Percentiles rank a stretch among this genome's conserved stretches.
Conservation (phyloP, 2,113 vertebrate species). For the Rhabdomys dilectus region DNA sequence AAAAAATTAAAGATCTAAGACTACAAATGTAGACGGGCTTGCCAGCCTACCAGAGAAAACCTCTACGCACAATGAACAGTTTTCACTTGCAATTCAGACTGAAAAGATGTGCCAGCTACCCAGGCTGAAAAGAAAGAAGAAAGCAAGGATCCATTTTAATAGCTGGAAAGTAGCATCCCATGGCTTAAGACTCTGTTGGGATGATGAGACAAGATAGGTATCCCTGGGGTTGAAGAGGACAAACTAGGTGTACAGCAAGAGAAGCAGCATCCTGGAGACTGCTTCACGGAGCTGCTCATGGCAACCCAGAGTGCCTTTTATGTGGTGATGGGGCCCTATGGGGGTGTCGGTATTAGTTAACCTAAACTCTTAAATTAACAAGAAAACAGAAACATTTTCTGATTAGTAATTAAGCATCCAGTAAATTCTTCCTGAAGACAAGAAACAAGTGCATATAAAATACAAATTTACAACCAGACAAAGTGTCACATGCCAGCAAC, state of each 20-base stretch:
- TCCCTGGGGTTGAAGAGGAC: not conserved
- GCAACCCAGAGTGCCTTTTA: not conserved
- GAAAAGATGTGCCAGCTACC: not conserved
- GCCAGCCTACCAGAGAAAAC: not conserved
- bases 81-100: not conserved
- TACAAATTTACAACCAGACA: not conserved
- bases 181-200: not conserved
- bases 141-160: not conserved
- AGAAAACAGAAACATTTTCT: not conserved
- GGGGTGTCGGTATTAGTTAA: not conserved
- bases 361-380: not conserved
- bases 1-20: not conserved
- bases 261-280: not conserved
- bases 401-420: not conserved
- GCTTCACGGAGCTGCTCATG: not conserved
- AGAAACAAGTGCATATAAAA: not conserved
- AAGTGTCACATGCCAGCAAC: not conserved
- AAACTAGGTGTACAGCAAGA: not conserved
- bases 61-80: not conserved
- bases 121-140: not conserved
- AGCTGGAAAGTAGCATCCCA: not conserved
- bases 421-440: not conserved
- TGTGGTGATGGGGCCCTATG: not conserved
- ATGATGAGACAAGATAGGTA: not conserved
- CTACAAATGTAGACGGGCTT: not conserved